phyloP scores from a whole-genome alignment of 2,113 vertebrate genomes.

The Myrmecophaga tridactyla region DNA sequence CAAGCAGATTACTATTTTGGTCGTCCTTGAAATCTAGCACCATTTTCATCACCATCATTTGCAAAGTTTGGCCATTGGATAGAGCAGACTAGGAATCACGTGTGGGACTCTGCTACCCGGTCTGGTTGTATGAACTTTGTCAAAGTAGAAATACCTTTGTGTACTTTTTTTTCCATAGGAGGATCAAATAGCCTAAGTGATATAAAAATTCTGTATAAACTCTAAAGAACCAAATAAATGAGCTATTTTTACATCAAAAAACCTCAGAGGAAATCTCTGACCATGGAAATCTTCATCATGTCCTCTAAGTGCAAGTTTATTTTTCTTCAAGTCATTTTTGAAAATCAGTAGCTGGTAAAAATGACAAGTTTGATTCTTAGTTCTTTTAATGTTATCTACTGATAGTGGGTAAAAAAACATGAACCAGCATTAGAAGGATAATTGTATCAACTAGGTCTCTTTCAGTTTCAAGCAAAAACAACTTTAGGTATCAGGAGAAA shows the following conservation, averaged over 20 bases:
- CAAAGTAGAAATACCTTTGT: background rate
- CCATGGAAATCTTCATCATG: background rate
- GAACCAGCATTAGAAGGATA: background rate
- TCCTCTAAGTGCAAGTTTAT: background rate
- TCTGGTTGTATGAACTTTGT: background rate
- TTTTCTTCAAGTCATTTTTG: constrained; percentile 24
- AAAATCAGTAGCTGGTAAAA: background rate
- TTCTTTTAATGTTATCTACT: background rate
- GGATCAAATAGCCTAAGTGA: background rate
- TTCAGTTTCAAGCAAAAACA: background rate
- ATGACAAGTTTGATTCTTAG: background rate
- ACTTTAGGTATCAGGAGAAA: background rate
- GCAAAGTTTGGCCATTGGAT: background rate
- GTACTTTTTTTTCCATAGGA: background rate
- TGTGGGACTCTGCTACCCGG: background rate
- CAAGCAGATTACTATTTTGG: background rate
- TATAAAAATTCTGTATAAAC: background rate
- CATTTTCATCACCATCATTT: constrained; percentile 2
- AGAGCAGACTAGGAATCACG: background rate
- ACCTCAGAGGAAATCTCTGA: background rate
- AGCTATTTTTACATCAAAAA: constrained; percentile 2
- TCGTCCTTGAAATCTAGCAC: constrained; percentile 4
- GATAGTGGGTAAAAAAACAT: background rate
- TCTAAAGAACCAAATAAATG: background rate
- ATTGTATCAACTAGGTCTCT: background rate